Conservation (phyloP, 2,888 invertebrate species). For the Platycnemis pennipes region DNA sequence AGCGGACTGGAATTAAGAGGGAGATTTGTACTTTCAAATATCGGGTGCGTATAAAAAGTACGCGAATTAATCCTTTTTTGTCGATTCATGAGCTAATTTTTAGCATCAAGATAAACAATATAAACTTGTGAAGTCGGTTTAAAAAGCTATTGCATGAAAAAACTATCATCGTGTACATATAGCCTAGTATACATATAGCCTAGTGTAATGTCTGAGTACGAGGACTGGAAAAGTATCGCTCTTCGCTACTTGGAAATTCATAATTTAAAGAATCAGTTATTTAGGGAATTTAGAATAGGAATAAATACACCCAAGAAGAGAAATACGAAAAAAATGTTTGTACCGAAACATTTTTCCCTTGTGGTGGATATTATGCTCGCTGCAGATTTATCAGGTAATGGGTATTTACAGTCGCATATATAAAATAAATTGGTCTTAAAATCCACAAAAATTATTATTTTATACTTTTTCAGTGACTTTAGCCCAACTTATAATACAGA, state of each 20-base stretch:
- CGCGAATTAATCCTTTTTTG: not conserved
- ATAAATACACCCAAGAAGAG: not conserved
- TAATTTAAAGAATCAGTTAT: not conserved
- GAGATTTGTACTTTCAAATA: not conserved
- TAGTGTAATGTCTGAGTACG: not conserved
- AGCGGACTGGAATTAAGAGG: not conserved
- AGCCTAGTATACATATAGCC: not conserved
- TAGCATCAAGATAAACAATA: not conserved
- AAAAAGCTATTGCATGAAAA: not conserved
- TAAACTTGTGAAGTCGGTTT: not conserved
- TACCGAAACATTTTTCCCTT: not conserved
- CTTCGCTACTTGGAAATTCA: conserved; percentile 7
- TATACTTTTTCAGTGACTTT: not conserved
- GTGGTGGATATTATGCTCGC: not conserved
- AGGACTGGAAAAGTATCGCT: not conserved
- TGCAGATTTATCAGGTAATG: conserved; percentile 18
- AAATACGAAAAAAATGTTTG: not conserved
- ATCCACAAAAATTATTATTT: not conserved
- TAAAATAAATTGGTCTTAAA: not conserved
- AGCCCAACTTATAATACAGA: not conserved
- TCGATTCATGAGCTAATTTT: not conserved
- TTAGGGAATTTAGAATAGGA: not conserved
- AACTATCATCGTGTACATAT: not conserved
- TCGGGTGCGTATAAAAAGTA: not conserved
- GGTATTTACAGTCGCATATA: not conserved